Percentiles rank a stretch among this genome's conserved stretches.
Evolutionary conservation across 2,113 vertebrate species (phyloP).

Genomic region (Xiphophorus couchianus): DNA sequence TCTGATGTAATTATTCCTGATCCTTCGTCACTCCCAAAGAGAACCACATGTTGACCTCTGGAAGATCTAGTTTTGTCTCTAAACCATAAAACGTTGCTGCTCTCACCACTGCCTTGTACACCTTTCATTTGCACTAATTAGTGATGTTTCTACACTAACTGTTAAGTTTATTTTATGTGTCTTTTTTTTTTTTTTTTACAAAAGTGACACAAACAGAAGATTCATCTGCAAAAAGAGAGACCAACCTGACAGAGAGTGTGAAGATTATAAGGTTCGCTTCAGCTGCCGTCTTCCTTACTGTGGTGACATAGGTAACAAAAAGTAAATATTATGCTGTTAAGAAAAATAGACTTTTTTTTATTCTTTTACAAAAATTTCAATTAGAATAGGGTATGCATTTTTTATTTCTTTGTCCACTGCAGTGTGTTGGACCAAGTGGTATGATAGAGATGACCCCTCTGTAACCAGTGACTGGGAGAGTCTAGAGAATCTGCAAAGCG

Average conservation of each 20-base stretch:
- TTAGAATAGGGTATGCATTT: not conserved
- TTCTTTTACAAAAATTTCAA: not conserved
- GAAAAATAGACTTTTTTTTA: slow-evolving; percentile 2
- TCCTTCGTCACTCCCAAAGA: no score
- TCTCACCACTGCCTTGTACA: no score
- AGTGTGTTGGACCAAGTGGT: slow-evolving; percentile 65
- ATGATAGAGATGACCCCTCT: slow-evolving; percentile 29
- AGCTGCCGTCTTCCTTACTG: slow-evolving; percentile 48
- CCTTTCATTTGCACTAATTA: no score
- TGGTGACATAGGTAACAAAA: not conserved
- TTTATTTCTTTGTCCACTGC: not conserved
- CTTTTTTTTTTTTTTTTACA: slow-evolving; percentile 21
- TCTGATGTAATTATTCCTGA: no score
- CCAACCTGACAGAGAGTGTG: slow-evolving; percentile 23
- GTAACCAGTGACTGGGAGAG: slow-evolving; percentile 46
- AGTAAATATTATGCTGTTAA: not conserved
- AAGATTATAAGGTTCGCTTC: slow-evolving; percentile 60
- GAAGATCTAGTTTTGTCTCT: no score
- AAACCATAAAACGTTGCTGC: no score
- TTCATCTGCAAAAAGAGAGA: slow-evolving; percentile 48
- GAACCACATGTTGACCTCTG: no score
- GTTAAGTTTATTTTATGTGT: no score
- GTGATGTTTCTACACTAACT: no score
- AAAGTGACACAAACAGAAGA: slow-evolving; percentile 23
- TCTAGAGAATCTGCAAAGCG: not conserved